Percentiles rank a stretch among this genome's conserved stretches.
Evolutionary conservation across 1,140 invertebrate species (phyloP).

Genomic region (Musca domestica): DNA sequence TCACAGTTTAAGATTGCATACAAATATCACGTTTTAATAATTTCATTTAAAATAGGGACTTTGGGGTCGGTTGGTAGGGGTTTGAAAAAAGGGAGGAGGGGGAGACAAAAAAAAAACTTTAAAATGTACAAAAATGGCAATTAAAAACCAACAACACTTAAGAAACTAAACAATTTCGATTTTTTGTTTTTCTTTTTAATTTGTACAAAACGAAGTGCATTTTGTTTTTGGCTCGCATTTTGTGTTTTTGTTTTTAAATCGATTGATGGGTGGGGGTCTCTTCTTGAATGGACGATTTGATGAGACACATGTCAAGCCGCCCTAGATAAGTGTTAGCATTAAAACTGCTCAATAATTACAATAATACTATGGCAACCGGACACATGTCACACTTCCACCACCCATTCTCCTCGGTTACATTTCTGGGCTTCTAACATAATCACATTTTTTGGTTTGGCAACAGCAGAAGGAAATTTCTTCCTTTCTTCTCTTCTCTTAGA

Average conservation of each 20-base stretch:
- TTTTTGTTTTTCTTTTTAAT: not conserved
- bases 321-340: no score
- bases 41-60: slow-evolving; percentile 11
- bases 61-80: no score
- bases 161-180: not conserved
- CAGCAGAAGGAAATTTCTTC: not conserved
- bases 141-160: not conserved
- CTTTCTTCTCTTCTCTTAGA: not conserved
- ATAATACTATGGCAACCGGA: no score
- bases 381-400: no score
- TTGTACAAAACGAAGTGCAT: slow-evolving; percentile 13
- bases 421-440: not conserved
- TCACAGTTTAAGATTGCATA: slow-evolving; percentile 24
- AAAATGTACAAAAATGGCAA: no score
- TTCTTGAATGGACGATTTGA: no score
- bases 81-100: no score
- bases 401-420: not conserved
- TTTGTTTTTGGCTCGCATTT: slow-evolving; percentile 18
- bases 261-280: no score
- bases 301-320: no score
- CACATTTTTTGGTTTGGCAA: slow-evolving; percentile 33
- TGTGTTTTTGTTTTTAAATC: slow-evolving; percentile 29
- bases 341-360: no score
- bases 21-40: slow-evolving; percentile 28
- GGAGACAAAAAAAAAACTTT: no score